A percentile compares a stretch with the other conserved stretches of the same genome.
Evolutionary conservation across 1,140 invertebrate species (phyloP).

Genomic region (Heliothis subflexa): DNA sequence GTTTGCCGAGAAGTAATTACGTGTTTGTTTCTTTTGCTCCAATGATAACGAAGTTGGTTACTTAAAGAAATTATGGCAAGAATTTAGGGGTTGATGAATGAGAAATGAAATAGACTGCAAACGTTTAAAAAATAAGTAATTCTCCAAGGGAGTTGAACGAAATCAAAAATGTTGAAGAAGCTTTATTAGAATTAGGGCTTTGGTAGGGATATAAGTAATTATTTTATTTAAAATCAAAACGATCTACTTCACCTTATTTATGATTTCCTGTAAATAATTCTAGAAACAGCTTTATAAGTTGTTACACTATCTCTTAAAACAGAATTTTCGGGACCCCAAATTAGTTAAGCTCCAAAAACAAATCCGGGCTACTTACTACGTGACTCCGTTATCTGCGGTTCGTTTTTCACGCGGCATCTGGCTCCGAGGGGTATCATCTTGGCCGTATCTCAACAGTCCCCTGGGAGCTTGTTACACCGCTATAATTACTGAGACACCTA

Average conservation of each 20-base stretch:
- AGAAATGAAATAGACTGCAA: not conserved
- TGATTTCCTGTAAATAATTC: too few species aligned
- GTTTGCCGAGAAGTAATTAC: slow-evolving; percentile 64
- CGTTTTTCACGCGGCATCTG: slow-evolving; percentile 63
- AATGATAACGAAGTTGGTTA: slow-evolving; percentile 34
- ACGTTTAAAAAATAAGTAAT: too few species aligned
- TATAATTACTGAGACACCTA: slow-evolving; percentile 78
- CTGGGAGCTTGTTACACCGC: slow-evolving; percentile 73
- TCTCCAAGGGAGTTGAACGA: too few species aligned
- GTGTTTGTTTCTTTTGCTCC: slow-evolving; percentile 58
- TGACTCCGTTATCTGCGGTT: slow-evolving; percentile 45
- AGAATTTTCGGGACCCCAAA: not conserved
- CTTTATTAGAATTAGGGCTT: too few species aligned
- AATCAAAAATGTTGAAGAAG: too few species aligned
- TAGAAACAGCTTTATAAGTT: too few species aligned
- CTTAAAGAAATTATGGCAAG: slow-evolving; percentile 4
- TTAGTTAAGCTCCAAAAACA: slow-evolving; percentile 1
- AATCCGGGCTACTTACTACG: not conserved
- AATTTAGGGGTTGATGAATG: not conserved
- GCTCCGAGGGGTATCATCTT: slow-evolving; percentile 56
- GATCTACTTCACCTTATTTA: too few species aligned
- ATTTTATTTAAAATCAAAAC: too few species aligned
- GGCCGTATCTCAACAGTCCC: slow-evolving; percentile 56
- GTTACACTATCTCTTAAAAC: not conserved
- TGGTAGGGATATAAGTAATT: too few species aligned